phyloP scores from a whole-genome alignment of 2,888 invertebrate genomes.

The Drosophila differens region DNA sequence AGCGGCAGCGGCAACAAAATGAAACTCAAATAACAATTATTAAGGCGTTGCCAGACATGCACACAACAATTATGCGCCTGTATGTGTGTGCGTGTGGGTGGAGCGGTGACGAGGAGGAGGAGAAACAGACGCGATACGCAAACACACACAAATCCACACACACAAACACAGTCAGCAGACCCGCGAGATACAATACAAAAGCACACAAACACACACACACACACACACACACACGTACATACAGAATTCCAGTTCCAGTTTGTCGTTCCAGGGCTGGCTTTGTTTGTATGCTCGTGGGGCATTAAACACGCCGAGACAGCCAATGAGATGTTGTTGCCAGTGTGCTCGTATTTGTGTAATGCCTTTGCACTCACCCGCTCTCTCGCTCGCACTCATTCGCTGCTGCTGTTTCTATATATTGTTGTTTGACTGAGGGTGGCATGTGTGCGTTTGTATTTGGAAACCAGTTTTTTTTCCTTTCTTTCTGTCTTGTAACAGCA shows the following conservation, averaged over 20 bases:
- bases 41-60: slow-evolving; percentile 84
- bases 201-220: slow-evolving; percentile 28
- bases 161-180: slow-evolving; percentile 40
- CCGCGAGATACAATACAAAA: slow-evolving; percentile 60
- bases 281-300: slow-evolving; percentile 55
- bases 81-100: slow-evolving; percentile 68
- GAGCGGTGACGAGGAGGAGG: slow-evolving; percentile 56
- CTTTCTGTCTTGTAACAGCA: slow-evolving; percentile 38
- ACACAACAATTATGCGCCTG: slow-evolving; percentile 72
- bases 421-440: slow-evolving; percentile 65
- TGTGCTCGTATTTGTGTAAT: slow-evolving; percentile 71
- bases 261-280: slow-evolving; percentile 70
- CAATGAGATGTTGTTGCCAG: slow-evolving; percentile 82
- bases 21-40: slow-evolving; percentile 83
- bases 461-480: slow-evolving; percentile 68
- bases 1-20: slow-evolving; percentile 62
- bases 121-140: slow-evolving; percentile 69
- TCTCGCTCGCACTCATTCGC: slow-evolving; percentile 46
- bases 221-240: slow-evolving; percentile 12
- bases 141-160: slow-evolving; percentile 47
- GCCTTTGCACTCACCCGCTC: slow-evolving; percentile 55
- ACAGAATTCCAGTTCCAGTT: slow-evolving; percentile 72
- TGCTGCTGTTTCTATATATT: slow-evolving; percentile 41
- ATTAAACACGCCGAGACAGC: slow-evolving; percentile 76
- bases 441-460: slow-evolving; percentile 57